These are phyloP conservation scores for Tachysurus fulvidraco DNA, from an alignment of 2,113 vertebrate species.

Conservation along the genomic window DNA sequence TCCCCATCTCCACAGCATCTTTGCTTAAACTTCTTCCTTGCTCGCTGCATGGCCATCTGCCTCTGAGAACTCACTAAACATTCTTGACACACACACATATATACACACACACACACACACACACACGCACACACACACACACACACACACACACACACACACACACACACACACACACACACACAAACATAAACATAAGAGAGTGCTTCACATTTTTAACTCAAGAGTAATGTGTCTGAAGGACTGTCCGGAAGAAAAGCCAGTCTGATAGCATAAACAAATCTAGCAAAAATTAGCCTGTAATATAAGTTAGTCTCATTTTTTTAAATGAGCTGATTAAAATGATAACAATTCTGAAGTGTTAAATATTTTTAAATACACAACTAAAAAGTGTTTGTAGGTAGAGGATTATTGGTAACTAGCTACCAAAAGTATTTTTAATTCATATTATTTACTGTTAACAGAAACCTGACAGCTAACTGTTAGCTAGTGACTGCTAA, in stretches of 20 bases:
- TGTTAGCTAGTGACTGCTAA: not conserved
- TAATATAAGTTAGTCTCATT: not conserved
- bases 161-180: not conserved
- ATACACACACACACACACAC: slow-evolving; percentile 40
- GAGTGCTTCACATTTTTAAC: slow-evolving; percentile 4
- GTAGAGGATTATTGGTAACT: not conserved
- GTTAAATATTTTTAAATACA: not conserved
- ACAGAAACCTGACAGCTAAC: too few species aligned
- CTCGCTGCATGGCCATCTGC: slow-evolving; percentile 53
- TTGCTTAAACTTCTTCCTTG: slow-evolving; percentile 22
- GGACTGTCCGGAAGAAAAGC: slow-evolving; percentile 1
- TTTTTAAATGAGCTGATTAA: not conserved
- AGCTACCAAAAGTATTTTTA: not conserved
- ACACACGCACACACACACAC: slow-evolving; percentile 39
- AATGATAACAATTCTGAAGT: not conserved
- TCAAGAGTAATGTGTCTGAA: not conserved
- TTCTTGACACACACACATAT: not conserved
- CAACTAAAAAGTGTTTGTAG: not conserved
- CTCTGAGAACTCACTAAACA: slow-evolving; percentile 38
- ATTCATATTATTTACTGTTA: not conserved
- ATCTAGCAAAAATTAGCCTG: not conserved
- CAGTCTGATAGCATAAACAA: not conserved
- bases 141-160: not conserved
- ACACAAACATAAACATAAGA: slow-evolving; percentile 37
- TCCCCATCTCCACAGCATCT: slow-evolving; percentile 41